Percentiles rank a stretch among this genome's conserved stretches.
These are phyloP conservation scores for Antheraea mylitta DNA, from an alignment of 1,140 invertebrate species.

Conservation along the genomic window DNA sequence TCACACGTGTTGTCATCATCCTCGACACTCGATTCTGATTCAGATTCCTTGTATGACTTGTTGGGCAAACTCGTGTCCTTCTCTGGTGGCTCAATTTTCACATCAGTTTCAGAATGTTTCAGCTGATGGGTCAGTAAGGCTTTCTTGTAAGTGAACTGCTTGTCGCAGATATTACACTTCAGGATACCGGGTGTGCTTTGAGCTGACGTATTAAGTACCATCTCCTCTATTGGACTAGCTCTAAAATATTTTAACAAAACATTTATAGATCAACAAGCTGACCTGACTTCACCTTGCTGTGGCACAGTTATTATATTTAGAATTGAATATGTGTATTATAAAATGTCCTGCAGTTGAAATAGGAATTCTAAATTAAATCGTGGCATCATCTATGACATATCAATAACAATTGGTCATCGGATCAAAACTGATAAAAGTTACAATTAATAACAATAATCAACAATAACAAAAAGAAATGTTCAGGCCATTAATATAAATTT, in stretches of 20 bases:
- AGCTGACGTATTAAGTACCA: not conserved
- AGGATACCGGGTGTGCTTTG: not conserved
- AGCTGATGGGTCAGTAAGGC: slow-evolving; percentile 50
- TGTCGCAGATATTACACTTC: slow-evolving; percentile 55
- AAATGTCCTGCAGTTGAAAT: too few relatives aligned
- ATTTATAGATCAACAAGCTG: too few relatives aligned
- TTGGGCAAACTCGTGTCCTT: slow-evolving; percentile 32
- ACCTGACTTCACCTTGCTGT: too few relatives aligned
- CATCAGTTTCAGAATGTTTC: slow-evolving; percentile 35
- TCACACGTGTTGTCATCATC: slow-evolving; percentile 63
- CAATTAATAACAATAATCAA: too few relatives aligned
- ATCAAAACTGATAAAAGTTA: too few relatives aligned
- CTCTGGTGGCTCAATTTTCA: slow-evolving; percentile 49
- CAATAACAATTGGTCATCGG: too few relatives aligned
- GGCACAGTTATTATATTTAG: too few relatives aligned
- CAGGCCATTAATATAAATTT: too few relatives aligned
- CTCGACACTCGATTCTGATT: slow-evolving; percentile 55
- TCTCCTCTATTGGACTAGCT: not conserved
- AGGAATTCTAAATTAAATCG: too few relatives aligned
- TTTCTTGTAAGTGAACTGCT: slow-evolving; percentile 68
- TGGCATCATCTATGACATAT: too few relatives aligned
- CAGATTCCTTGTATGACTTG: slow-evolving; percentile 32
- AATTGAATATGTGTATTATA: too few relatives aligned
- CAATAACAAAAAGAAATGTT: too few relatives aligned
- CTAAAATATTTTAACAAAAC: not conserved